Percentiles rank a stretch among this genome's conserved stretches.
These are phyloP conservation scores for Xylocampa areola DNA, from an alignment of 2,888 invertebrate genomes.

Conservation along the genomic window DNA sequence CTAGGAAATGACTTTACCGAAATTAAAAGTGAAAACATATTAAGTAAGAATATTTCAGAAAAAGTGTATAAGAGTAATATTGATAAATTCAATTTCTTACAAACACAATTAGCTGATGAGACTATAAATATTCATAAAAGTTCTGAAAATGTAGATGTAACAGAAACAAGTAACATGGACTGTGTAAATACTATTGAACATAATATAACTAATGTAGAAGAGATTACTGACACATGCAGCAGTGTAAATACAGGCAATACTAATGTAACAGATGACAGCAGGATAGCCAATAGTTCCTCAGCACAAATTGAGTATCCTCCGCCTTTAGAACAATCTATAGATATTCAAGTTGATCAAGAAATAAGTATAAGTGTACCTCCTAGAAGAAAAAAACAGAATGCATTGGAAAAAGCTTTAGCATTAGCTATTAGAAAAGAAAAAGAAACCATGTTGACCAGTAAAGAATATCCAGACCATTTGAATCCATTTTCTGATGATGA, in stretches of 20 bases:
- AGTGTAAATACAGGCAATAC: slow-evolving; percentile 65
- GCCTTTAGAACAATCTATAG: slow-evolving; percentile 54
- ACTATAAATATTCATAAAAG: slow-evolving; percentile 61
- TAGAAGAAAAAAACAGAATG: slow-evolving; percentile 78
- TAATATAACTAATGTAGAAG: slow-evolving; percentile 44
- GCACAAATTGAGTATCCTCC: slow-evolving; percentile 51
- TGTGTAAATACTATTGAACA: slow-evolving; percentile 53
- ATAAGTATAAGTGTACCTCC: slow-evolving; percentile 82
- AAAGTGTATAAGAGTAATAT: slow-evolving; percentile 81
- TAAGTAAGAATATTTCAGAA: slow-evolving; percentile 67
- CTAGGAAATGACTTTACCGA: slow-evolving; percentile 48
- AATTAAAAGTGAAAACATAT: slow-evolving; percentile 49
- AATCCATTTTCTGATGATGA: slow-evolving; percentile 95
- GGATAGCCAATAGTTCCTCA: slow-evolving; percentile 72
- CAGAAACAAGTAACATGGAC: slow-evolving; percentile 63
- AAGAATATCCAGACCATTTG: slow-evolving; percentile 93
- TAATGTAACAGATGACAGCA: slow-evolving; percentile 83
- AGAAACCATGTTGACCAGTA: slow-evolving; percentile 51
- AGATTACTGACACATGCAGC: slow-evolving; percentile 47
- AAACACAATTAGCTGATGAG: slow-evolving; percentile 79
- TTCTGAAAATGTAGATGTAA: slow-evolving; percentile 60
- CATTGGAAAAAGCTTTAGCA: slow-evolving; percentile 63
- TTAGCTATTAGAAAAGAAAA: slow-evolving; percentile 53
- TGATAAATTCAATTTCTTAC: slow-evolving; percentile 83
- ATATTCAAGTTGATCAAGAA: slow-evolving; percentile 66